Conservation (phyloP, 2,888 invertebrate genomes). For the Anthophora plumipes region DNA sequence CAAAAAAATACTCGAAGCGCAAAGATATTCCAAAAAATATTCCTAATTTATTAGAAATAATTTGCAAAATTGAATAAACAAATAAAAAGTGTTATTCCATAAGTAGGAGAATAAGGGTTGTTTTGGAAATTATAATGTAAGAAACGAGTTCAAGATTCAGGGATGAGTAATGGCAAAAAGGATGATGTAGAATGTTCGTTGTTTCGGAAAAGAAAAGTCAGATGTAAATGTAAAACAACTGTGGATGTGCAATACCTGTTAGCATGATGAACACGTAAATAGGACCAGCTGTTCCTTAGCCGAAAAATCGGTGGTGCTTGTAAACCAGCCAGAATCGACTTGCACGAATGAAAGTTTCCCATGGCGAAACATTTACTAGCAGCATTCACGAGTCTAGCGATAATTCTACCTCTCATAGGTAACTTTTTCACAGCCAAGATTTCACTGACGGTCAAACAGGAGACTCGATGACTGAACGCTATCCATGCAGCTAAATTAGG, state of each 20-base stretch:
- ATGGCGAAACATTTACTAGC: conserved; percentile 86
- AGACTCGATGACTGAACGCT: conserved; percentile 86
- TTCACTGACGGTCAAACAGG: conserved; percentile 85
- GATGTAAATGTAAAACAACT: too few relatives aligned
- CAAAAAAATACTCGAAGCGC: too few relatives aligned
- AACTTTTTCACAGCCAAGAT: conserved; percentile 81
- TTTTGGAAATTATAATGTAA: too few relatives aligned
- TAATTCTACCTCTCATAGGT: conserved; percentile 85
- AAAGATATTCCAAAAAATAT: too few relatives aligned
- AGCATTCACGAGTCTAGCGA: conserved; percentile 86
- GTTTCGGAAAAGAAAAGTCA: too few relatives aligned
- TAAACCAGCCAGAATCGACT: conserved; percentile 85
- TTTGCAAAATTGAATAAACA: too few relatives aligned
- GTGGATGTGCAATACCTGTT: conserved; percentile 83
- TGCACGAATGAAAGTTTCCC: conserved; percentile 86
- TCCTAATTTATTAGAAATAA: too few relatives aligned
- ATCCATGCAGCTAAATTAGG: conserved; percentile 86
- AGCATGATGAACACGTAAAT: conserved; percentile 85
- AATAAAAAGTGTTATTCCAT: too few relatives aligned
- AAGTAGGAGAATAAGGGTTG: too few relatives aligned
- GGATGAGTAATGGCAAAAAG: too few relatives aligned
- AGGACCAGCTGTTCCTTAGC: conserved; percentile 85
- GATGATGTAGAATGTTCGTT: not conserved
- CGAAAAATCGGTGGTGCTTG: conserved; percentile 86
- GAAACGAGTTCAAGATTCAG: not conserved